phyloP scores from a whole-genome alignment of 1,140 invertebrate genomes.

The Panagrolaimus sp. region DNA sequence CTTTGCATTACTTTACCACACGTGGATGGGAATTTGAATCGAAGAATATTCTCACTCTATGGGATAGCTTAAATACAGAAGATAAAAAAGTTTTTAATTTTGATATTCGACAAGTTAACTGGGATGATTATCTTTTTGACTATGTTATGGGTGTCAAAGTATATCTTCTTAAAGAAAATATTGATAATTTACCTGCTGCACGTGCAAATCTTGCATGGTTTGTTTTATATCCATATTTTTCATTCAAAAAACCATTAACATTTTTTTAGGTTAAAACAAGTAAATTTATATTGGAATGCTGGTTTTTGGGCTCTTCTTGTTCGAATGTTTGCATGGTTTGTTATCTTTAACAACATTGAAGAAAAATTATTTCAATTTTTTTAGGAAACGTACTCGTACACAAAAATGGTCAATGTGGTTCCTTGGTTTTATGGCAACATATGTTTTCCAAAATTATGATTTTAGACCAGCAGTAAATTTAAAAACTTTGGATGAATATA shows the following conservation, averaged over 20 bases:
- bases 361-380: no score
- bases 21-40: slow-evolving; percentile 52
- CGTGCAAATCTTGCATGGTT: slow-evolving; percentile 37
- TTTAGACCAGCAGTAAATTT: slow-evolving; percentile 38
- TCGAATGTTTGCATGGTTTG: slow-evolving; percentile 40
- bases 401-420: slow-evolving; percentile 50
- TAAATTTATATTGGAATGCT: slow-evolving; percentile 32
- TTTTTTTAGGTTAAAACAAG: slow-evolving; percentile 38
- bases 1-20: slow-evolving; percentile 54
- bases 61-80: slow-evolving; percentile 41
- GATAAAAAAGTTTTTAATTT: slow-evolving; percentile 56
- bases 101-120: slow-evolving; percentile 52
- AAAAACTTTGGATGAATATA: slow-evolving; percentile 52
- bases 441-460: slow-evolving; percentile 36
- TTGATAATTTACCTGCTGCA: slow-evolving; percentile 43
- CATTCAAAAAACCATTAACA: no score
- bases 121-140: slow-evolving; percentile 55
- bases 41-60: slow-evolving; percentile 40
- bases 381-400: slow-evolving; percentile 35
- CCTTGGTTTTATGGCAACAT: slow-evolving; percentile 33
- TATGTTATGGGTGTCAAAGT: slow-evolving; percentile 57
- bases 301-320: slow-evolving; percentile 36
- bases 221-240: no score
- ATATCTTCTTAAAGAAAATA: slow-evolving; percentile 48
- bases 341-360: slow-evolving; percentile 10